Conservation (phyloP, 2,888 invertebrate species). For the Oithona nana region DNA sequence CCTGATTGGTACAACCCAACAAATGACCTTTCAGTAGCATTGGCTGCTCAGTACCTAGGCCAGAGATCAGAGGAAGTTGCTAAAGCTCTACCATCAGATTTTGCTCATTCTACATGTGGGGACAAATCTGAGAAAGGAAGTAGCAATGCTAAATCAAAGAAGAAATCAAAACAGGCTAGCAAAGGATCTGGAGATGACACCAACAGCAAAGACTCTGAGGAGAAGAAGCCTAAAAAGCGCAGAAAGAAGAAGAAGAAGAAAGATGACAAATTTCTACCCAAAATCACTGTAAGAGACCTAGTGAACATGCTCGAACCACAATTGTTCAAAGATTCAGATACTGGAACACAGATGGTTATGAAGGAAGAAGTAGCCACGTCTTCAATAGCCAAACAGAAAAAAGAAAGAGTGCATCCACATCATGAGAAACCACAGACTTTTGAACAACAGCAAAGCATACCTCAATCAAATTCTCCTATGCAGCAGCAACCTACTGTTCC, state of each 20-base stretch:
- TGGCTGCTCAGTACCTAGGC: constrained; percentile 9
- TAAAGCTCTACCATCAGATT: not conserved
- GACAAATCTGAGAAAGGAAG: not conserved
- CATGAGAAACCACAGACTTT: not conserved
- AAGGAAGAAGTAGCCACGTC: not conserved
- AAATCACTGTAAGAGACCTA: not conserved
- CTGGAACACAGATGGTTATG: constrained; percentile 2
- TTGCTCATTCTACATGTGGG: not conserved
- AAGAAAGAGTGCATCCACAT: not conserved
- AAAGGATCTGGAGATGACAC: not conserved
- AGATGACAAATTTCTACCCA: constrained; percentile 8
- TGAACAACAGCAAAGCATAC: not conserved
- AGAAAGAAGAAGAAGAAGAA: constrained; percentile 3
- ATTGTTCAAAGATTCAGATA: not conserved
- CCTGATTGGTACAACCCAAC: not conserved
- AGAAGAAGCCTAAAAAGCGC: constrained; percentile 5
- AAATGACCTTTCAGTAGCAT: not conserved
- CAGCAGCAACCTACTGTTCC: not conserved
- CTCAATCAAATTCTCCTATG: not conserved
- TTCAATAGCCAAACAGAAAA: not conserved
- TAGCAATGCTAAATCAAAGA: not conserved
- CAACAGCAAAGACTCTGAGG: not conserved
- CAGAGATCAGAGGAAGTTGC: not conserved
- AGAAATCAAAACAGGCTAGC: not conserved
- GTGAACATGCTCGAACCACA: constrained; percentile 1